These are phyloP conservation scores for Chaenodraco wilsoni DNA, from an alignment of 2,797 vertebrate genomes.

Conservation along the genomic window DNA sequence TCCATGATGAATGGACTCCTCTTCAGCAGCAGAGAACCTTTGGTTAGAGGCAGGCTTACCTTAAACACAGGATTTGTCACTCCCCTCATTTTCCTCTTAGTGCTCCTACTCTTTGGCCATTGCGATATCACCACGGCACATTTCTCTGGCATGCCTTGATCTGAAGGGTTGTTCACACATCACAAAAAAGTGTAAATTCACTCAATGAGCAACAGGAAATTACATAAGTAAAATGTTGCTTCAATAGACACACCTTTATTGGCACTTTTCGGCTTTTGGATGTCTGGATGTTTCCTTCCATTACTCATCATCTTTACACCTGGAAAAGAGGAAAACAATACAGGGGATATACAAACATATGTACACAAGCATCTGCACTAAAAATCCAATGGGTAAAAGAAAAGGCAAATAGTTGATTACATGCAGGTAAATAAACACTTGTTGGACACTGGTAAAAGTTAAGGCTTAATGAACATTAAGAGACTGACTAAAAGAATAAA, in stretches of 20 bases:
- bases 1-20: slow-evolving; percentile 65
- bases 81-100: slow-evolving; percentile 19
- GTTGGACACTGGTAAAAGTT: neutral
- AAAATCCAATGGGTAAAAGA: neutral
- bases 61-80: slow-evolving; percentile 69
- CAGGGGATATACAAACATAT: slow-evolving; percentile 4
- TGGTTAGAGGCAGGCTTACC: slow-evolving; percentile 73
- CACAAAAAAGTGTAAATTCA: slow-evolving; percentile 14
- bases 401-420: neutral
- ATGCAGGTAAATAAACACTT: neutral
- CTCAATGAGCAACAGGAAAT: neutral
- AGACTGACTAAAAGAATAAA: neutral
- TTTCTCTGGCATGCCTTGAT: neutral
- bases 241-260: slow-evolving; percentile 50
- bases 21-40: slow-evolving; percentile 69
- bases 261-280: slow-evolving; percentile 25
- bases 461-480: neutral
- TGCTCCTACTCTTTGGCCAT: neutral
- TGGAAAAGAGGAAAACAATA: slow-evolving; percentile 40
- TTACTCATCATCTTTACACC: slow-evolving; percentile 66
- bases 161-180: neutral
- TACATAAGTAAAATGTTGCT: neutral
- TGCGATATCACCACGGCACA: neutral
- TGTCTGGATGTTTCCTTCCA: slow-evolving; percentile 8
- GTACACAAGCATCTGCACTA: neutral